Evolutionary conservation across 2,797 vertebrate species (phyloP), one percentile per base, ranked within the genome.

Genomic region (Hirundo rustica): DNA sequence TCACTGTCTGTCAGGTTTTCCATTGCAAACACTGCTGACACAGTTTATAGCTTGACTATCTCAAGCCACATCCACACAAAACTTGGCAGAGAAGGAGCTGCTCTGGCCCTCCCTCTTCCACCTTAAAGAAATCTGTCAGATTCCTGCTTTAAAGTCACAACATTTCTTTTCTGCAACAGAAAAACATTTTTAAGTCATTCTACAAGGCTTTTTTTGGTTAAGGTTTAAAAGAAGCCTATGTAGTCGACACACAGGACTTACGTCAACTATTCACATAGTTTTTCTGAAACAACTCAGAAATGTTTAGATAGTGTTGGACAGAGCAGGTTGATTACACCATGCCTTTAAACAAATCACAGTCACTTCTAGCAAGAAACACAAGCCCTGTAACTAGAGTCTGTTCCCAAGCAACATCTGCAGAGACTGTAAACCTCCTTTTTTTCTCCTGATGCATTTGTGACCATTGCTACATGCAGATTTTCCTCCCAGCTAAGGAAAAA

Each of bases 1-100:
- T 91, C 66, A 50, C 72, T 1, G 16, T 10, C 78, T 74, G 93
- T 92, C 92, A 96, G 68, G 64, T 84, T 95, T 97, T 97, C 93
- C 95, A 95, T 86, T 93, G 93, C 93, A 96, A 95, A 93, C 85
- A 83, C 74, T 79, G 72, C 70, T 0, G 6, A 89, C 80, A 94
- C 89, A 84, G 79, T 94, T 95, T 88, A 93, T 70, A 96, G 79
- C 68, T 90, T 86, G 77, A 93, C 91, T 34, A 36, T 95, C 95
- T 95, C 70, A 83, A 96, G 91, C 61, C 91, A 92, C 75, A 93
- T 94, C 89, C 81, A 96, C 0, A 4, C 61, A 85, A 91, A 94
- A 81, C 89, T 93, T 97, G 93, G 94, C 94, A 94, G 55, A 70
- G 53, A 81, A 16, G 13, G 60, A 87, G 67, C 80, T 77, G 48